Percentiles rank a stretch among this genome's conserved stretches.
phyloP scores from a whole-genome alignment of 2,797 vertebrate genomes.

The Crocidura indochinensis region DNA sequence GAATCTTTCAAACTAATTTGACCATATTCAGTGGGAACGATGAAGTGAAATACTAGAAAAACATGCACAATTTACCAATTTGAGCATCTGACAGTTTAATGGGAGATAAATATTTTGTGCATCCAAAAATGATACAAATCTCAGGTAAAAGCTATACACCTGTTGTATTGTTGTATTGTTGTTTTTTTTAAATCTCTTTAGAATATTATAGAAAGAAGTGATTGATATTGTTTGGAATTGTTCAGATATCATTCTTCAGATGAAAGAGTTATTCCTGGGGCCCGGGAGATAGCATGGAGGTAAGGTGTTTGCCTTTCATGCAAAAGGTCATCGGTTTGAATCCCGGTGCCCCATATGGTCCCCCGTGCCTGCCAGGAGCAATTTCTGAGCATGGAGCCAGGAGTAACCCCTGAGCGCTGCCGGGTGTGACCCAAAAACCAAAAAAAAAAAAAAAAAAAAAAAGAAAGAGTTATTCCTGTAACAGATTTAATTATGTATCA shows the following conservation, averaged over 20 bases:
- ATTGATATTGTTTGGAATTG: neutral
- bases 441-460: too few species aligned
- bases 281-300: too few species aligned
- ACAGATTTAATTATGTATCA: slow-evolving; percentile 27
- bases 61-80: neutral
- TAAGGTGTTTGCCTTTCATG: too few species aligned
- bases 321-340: too few species aligned
- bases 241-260: slow-evolving; percentile 4
- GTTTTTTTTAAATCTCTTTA: neutral
- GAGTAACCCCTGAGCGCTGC: too few species aligned
- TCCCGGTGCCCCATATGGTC: too few species aligned
- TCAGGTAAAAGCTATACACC: neutral
- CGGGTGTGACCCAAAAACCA: too few species aligned
- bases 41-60: slow-evolving; percentile 48
- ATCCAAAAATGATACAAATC: neutral
- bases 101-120: too few species aligned
- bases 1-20: slow-evolving; percentile 10
- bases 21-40: neutral
- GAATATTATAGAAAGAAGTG: slow-evolving; percentile 19
- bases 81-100: neutral
- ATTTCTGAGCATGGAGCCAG: too few species aligned
- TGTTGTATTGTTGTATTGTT: neutral
- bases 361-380: too few species aligned
- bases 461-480: slow-evolving; percentile 10
- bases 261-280: neutral